Conservation (phyloP, 2,888 invertebrate genomes). For the Drosophila anceps region DNA sequence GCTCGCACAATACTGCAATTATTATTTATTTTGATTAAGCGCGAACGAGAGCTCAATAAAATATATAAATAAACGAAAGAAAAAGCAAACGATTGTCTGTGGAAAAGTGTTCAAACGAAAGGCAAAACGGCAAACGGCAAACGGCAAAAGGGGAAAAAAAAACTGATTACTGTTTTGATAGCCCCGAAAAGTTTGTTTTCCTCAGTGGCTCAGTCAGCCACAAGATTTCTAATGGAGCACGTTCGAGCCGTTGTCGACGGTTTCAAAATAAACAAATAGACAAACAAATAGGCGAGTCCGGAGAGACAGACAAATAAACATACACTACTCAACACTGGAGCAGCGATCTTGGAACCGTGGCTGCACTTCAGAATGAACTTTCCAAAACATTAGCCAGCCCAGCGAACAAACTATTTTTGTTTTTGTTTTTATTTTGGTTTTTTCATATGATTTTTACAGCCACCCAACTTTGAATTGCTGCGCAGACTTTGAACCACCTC, state of each 20-base stretch:
- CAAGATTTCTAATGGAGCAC: conserved; percentile 72
- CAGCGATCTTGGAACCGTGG: conserved; percentile 48
- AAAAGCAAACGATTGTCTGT: conserved; percentile 38
- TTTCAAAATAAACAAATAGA: conserved; percentile 50
- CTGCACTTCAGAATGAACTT: conserved; percentile 72
- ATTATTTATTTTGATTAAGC: conserved; percentile 79
- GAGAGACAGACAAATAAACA: conserved; percentile 43
- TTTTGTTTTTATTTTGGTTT: neutral
- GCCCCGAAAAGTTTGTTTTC: conserved; percentile 66
- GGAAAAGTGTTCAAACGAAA: conserved; percentile 52
- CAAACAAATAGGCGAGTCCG: conserved; percentile 16
- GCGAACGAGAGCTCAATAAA: conserved; percentile 73
- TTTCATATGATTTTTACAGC: conserved; percentile 21
- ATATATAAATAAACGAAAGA: conserved; percentile 47
- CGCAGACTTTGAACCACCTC: conserved; percentile 51
- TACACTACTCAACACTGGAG: conserved; percentile 40
- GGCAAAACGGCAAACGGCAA: conserved; percentile 1
- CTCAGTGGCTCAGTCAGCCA: conserved; percentile 36
- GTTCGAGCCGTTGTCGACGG: conserved; percentile 59
- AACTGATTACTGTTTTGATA: conserved; percentile 70
- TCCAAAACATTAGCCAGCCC: conserved; percentile 68
- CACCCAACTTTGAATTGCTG: conserved; percentile 45
- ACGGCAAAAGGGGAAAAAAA: conserved; percentile 32
- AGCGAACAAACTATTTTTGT: conserved; percentile 11
- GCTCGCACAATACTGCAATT: conserved; percentile 67